Percentiles rank a stretch among this genome's conserved stretches.
phyloP scores from a whole-genome alignment of 2,888 invertebrate species.

The Mythimna vitellina region DNA sequence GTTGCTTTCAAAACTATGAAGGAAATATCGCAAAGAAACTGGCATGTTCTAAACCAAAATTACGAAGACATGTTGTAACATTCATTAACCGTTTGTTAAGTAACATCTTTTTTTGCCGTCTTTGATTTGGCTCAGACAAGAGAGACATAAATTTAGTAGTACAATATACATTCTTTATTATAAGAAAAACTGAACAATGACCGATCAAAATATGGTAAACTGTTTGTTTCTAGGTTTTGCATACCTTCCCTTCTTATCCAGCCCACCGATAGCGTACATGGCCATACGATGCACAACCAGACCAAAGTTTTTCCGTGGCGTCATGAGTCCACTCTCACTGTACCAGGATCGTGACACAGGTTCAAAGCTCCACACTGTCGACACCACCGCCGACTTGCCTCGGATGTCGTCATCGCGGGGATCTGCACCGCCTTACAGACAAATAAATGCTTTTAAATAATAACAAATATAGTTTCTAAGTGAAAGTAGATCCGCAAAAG shows the following conservation, averaged over 20 bases:
- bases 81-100: too few species aligned
- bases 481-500: background rate
- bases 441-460: background rate
- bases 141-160: background rate
- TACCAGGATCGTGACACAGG: slow-evolving; percentile 92
- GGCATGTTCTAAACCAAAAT: too few species aligned
- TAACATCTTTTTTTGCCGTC: background rate
- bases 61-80: too few species aligned
- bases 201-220: background rate
- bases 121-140: background rate
- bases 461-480: background rate
- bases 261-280: slow-evolving; percentile 94
- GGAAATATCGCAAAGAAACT: background rate
- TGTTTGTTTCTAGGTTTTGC: background rate
- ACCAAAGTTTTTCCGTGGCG: slow-evolving; percentile 93
- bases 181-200: too few species aligned
- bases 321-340: slow-evolving; percentile 91
- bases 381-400: slow-evolving; percentile 90
- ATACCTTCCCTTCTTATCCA: slow-evolving; percentile 91
- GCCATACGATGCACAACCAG: slow-evolving; percentile 92
- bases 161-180: too few species aligned
- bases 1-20: background rate
- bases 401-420: slow-evolving; percentile 91
- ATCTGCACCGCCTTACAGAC: slow-evolving; percentile 91
- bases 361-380: slow-evolving; percentile 93